Evolutionary conservation across 2,888 invertebrate species (phyloP).

Genomic region (Drosophila tanythrix): DNA sequence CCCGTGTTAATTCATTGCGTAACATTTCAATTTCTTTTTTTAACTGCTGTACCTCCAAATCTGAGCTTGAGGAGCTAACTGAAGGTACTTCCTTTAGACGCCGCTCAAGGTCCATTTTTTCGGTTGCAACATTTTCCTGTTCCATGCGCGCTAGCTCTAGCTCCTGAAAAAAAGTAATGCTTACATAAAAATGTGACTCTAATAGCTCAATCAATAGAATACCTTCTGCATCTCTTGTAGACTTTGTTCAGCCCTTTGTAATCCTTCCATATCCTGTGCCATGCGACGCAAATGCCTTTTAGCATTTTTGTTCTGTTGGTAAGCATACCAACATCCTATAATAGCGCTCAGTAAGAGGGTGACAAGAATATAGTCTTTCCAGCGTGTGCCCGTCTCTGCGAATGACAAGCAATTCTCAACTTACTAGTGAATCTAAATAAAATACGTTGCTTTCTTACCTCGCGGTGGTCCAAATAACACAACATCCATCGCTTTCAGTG

Average conservation of each 20-base stretch:
- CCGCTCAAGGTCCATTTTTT: conserved; percentile 93
- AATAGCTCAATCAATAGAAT: neutral
- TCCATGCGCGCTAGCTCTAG: conserved; percentile 93
- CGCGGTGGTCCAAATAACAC: conserved; percentile 99
- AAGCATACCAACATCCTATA: conserved; percentile 96
- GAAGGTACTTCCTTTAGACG: conserved; percentile 91
- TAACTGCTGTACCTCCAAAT: conserved; percentile 91
- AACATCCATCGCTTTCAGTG: conserved; percentile 99
- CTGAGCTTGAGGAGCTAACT: conserved; percentile 91
- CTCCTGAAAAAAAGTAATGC: conserved; percentile 82
- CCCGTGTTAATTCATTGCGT: conserved; percentile 92
- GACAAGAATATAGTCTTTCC: conserved; percentile 96
- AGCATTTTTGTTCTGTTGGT: conserved; percentile 95
- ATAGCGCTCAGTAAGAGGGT: conserved; percentile 93
- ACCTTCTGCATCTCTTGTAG: conserved; percentile 93
- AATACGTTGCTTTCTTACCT: conserved; percentile 87
- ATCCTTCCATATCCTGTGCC: conserved; percentile 96
- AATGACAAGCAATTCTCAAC: neutral
- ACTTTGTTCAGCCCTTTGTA: conserved; percentile 95
- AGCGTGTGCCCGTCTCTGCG: conserved; percentile 90
- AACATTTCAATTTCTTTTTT: conserved; percentile 94
- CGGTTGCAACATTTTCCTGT: conserved; percentile 92
- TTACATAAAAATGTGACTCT: neutral
- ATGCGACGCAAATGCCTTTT: conserved; percentile 94
- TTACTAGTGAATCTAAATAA: too few species aligned